Base-by-base conservation (phyloP, 2,113 vertebrate genomes). In the Silurus glanis region DNA sequence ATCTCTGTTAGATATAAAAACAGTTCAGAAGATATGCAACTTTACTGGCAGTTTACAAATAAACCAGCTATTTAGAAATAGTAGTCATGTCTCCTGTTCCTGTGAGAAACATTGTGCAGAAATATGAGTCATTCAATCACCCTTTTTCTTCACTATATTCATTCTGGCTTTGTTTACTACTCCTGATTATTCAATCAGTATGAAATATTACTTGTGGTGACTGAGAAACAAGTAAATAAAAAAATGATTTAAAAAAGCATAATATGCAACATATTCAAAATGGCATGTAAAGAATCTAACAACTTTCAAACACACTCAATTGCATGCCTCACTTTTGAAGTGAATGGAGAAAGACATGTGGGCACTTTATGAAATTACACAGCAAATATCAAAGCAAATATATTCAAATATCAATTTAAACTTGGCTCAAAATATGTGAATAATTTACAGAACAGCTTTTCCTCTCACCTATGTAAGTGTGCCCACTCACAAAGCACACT, bases 371-470 rank as follows among this genome's bases (percentile, higher is more conserved):
- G 58, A 14, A 53, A 78, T 85, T 78, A 85, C 74, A 78, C 83
- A 75, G 59, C 19, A 10, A 53, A 58, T 53, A 21, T 37, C 37
- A 37, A 37, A 37, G 37, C 37, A 37, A 37, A 37, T 5, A 21
- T 51, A 75, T 59, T 76, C 56, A 76, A 75, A 28, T 83, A 67
- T 55, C 61, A 76, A 64, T 64, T 64, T 49, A 56, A 85, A 79
- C 53, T 55, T 75, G 83, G 45, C 59, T 69, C 45, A 58, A 71
- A 72, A 72, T 23, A 61, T 75, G 59, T 47, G 53, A 74, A 59
- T 74, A 21, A n/a, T 74, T 59, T 72, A 74, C 55, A 58, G 55
- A 47, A 53, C 69, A 75, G 74, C 53, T 64, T 28, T 64, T 78
- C 23, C 56, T n/a, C 56, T 62, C 69, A 75, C 55, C 28, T 61